Conservation (phyloP, 2,888 invertebrate genomes). For the Drosophila ustulata region DNA sequence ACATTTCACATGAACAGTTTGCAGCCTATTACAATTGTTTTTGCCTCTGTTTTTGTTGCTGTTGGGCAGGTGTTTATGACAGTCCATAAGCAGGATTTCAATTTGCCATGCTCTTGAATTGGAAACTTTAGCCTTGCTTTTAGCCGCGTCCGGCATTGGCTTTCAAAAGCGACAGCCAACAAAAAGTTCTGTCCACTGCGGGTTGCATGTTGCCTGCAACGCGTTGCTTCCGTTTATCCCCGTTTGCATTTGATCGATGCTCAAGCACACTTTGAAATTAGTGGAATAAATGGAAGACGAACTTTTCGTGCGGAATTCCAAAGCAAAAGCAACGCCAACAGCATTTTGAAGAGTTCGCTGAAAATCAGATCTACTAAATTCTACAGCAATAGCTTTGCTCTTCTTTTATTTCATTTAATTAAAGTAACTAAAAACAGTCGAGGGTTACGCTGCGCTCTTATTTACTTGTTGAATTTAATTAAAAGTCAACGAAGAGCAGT, state of each 20-base stretch:
- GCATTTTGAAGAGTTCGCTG: neutral
- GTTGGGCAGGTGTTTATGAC: slow-evolving; percentile 26
- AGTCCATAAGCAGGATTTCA: slow-evolving; percentile 14
- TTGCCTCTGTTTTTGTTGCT: slow-evolving; percentile 2
- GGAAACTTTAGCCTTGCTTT: neutral
- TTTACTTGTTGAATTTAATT: too few species aligned
- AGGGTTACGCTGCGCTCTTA: too few species aligned
- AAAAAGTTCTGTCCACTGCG: slow-evolving; percentile 25
- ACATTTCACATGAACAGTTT: slow-evolving; percentile 14
- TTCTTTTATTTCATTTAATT: too few species aligned
- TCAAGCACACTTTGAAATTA: slow-evolving; percentile 31
- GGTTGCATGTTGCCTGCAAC: slow-evolving; percentile 3
- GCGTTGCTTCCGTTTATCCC: neutral
- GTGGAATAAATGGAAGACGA: slow-evolving; percentile 26
- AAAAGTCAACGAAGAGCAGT: too few species aligned
- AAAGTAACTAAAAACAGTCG: too few species aligned
- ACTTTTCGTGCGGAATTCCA: neutral
- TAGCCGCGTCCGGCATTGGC: slow-evolving; percentile 3
- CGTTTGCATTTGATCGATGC: neutral
- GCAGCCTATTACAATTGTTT: neutral
- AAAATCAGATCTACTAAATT: too few species aligned
- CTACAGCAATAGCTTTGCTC: too few species aligned
- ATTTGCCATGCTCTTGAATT: slow-evolving; percentile 18
- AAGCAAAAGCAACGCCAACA: neutral
- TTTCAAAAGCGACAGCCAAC: slow-evolving; percentile 7